These are phyloP conservation scores for Chelonus insularis DNA, from an alignment of 1,140 invertebrate species.

Conservation along the genomic window DNA sequence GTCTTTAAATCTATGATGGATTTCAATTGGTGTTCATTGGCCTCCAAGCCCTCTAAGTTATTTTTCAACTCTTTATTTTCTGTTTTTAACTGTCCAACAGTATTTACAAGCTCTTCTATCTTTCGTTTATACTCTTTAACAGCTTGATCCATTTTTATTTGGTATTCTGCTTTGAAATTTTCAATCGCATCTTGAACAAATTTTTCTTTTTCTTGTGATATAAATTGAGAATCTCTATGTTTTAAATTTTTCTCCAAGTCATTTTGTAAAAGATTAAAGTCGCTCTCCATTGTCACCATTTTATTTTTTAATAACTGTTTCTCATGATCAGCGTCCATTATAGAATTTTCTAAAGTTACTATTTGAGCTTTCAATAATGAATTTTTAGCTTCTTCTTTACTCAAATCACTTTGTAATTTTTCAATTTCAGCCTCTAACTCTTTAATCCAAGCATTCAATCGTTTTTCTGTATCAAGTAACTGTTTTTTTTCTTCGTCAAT, in stretches of 20 bases:
- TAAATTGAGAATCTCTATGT: slow-evolving; percentile 12
- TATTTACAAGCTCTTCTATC: slow-evolving; percentile 33
- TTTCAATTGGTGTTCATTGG: slow-evolving; percentile 39
- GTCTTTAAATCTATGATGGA: slow-evolving; percentile 40
- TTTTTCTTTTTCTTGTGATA: slow-evolving; percentile 41
- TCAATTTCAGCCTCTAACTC: slow-evolving; percentile 47
- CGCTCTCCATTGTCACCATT: slow-evolving; percentile 38
- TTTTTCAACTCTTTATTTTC: slow-evolving; percentile 40
- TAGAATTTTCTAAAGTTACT: slow-evolving; percentile 22
- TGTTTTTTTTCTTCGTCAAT: slow-evolving; percentile 42
- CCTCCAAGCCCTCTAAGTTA: slow-evolving; percentile 41
- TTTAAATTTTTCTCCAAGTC: slow-evolving; percentile 40
- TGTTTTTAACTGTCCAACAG: slow-evolving; percentile 35
- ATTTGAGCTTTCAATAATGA: slow-evolving; percentile 21
- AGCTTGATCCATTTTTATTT: slow-evolving; percentile 35
- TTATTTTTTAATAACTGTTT: slow-evolving; percentile 41
- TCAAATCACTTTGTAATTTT: slow-evolving; percentile 43
- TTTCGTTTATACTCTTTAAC: slow-evolving; percentile 35
- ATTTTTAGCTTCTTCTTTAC: slow-evolving; percentile 30
- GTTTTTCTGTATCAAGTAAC: slow-evolving; percentile 40
- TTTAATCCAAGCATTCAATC: slow-evolving; percentile 36
- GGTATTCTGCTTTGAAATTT: slow-evolving; percentile 41
- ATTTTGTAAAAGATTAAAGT: slow-evolving; percentile 37
- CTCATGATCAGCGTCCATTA: slow-evolving; percentile 39
- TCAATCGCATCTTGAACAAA: slow-evolving; percentile 26